Conservation (phyloP, 2,797 vertebrate genomes). For the Sebastes alutus region DNA sequence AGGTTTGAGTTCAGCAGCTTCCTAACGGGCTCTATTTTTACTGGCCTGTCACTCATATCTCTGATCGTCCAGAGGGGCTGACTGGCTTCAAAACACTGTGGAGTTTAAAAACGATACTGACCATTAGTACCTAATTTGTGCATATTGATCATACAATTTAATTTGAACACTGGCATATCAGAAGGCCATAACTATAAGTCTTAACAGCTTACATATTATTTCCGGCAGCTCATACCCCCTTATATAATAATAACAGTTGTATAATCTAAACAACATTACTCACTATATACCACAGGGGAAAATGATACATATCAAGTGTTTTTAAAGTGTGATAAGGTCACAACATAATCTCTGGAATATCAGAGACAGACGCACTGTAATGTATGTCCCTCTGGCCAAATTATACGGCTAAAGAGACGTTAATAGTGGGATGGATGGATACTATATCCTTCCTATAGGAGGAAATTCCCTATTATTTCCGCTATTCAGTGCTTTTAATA, state of each 20-base stretch:
- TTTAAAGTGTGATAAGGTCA: background rate
- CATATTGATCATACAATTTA: background rate
- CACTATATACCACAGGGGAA: background rate
- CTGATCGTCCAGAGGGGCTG: background rate
- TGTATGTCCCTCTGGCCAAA: background rate
- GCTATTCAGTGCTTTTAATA: background rate
- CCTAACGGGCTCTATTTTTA: constrained; percentile 17
- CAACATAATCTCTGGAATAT: background rate
- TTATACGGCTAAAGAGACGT: background rate
- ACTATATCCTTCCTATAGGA: background rate
- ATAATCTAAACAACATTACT: background rate
- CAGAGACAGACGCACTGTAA: background rate
- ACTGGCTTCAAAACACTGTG: background rate
- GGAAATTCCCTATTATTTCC: too few species aligned
- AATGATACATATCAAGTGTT: background rate
- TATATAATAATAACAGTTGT: background rate
- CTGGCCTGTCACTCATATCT: constrained; percentile 1
- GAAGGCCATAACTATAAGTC: background rate
- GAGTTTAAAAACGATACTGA: background rate
- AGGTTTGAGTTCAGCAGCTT: constrained; percentile 18
- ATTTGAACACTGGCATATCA: background rate
- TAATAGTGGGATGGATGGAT: background rate
- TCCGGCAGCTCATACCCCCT: background rate
- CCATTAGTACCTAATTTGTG: background rate
- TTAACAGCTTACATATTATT: background rate